phyloP scores from a whole-genome alignment of 2,113 vertebrate species.

The Oenanthe oenanthe region DNA sequence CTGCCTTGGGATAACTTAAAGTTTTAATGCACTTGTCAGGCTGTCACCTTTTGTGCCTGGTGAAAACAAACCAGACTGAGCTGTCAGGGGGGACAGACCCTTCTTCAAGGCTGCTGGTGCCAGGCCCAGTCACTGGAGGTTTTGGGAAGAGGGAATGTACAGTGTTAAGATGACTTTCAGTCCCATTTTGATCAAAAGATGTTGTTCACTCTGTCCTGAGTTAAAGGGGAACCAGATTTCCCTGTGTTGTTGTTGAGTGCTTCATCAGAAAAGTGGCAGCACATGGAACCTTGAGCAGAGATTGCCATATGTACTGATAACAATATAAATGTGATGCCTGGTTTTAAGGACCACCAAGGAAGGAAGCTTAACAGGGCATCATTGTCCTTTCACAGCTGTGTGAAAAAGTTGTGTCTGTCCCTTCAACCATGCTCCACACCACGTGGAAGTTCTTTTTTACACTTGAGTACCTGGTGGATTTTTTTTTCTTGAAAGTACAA shows the following conservation, averaged over 20 bases:
- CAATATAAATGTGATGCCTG: neutral
- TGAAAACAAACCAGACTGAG: neutral
- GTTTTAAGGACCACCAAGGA: neutral
- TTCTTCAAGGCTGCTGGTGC: neutral
- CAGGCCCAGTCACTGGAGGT: neutral
- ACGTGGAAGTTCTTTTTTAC: neutral
- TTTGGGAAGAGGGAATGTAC: neutral
- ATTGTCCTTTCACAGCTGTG: neutral
- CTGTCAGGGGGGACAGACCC: accelerated
- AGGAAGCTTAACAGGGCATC: neutral
- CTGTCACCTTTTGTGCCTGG: neutral
- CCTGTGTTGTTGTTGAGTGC: neutral
- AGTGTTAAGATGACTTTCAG: neutral
- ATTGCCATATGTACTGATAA: accelerated
- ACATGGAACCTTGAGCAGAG: neutral
- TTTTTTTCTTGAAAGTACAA: neutral
- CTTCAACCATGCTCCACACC: neutral
- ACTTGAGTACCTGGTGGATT: neutral
- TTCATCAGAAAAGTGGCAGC: neutral
- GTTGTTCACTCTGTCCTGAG: neutral
- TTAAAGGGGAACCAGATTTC: neutral
- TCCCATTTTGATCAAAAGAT: neutral
- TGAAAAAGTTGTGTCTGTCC: neutral
- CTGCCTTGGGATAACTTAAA: neutral
- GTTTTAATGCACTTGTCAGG: neutral